Evolutionary conservation across 2,888 invertebrate species (phyloP), one percentile per base, ranked within the genome.

Genomic region (Willowsia nigromaculata): DNA sequence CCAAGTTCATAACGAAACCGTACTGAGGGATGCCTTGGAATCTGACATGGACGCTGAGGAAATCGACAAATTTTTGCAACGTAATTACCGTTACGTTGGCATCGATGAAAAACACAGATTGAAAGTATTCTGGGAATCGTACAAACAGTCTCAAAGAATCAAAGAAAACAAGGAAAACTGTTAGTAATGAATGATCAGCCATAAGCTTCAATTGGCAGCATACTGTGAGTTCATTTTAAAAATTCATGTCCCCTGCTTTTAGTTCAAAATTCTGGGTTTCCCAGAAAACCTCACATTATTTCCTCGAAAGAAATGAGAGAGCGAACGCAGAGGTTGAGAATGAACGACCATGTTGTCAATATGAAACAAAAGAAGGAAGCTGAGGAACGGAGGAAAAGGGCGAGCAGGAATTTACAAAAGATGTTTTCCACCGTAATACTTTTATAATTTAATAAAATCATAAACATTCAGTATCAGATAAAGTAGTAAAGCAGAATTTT

Each of bases 291-390:
- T n/a, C 85, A 85, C 53, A 50, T 86, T 0, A 86, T 86, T 50
- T 47, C 86, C 5, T 37, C 65, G 1, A 33, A 40, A n/a, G 87
- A 88, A 74, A 88, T 88, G 87, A 47, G 27, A 18, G 82, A 81
- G 22, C 22, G 87, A 6, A 88, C 87, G 13, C 40, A 27, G 7
- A n/a, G 82, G 25, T 50, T 88, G 18, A 11, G 59, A 27, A 25
- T 13, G 18, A 81, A 68, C 15, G 87, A 88, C 33, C 56, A 27
- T 6, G 30, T 71, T n/a, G 11, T 43, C 7, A 22, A 33, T 0
- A 74, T 71, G 0, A 37, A 25, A 9, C 40, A 37, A 15, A 82
- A 33, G 7, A 81, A 71, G 30, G 87, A 88, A 62, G 59, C 18
- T 0, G 82, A 82, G 22, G 82, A 88, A 33, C 37, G 82, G 9